These are phyloP conservation scores for Crossocerus cetratus DNA, from an alignment of 2,888 invertebrate species.

Conservation along the genomic window DNA sequence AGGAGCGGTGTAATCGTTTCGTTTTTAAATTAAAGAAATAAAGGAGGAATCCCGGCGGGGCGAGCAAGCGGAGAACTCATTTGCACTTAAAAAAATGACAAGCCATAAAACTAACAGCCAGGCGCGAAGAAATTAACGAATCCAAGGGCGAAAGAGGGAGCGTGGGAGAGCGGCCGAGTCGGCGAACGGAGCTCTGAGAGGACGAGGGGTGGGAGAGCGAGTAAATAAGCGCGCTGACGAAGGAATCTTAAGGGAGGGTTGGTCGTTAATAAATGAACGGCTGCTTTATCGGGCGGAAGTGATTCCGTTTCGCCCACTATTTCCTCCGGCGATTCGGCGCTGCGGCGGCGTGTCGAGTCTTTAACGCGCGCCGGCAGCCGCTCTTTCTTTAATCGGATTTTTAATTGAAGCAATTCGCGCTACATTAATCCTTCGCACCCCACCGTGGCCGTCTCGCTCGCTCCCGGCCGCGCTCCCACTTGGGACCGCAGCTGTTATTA, in stretches of 20 bases:
- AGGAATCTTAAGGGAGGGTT: slow-evolving; percentile 50
- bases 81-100: slow-evolving; percentile 76
- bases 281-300: slow-evolving; percentile 75
- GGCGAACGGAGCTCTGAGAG: neutral
- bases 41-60: slow-evolving; percentile 58
- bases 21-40: slow-evolving; percentile 72
- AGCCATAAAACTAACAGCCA: slow-evolving; percentile 74
- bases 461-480: slow-evolving; percentile 28
- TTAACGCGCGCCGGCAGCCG: slow-evolving; percentile 59
- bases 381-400: slow-evolving; percentile 74
- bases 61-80: slow-evolving; percentile 67
- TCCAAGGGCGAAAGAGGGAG: slow-evolving; percentile 28
- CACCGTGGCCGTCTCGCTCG: slow-evolving; percentile 11
- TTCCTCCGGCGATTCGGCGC: no score
- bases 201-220: slow-evolving; percentile 5
- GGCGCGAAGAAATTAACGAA: slow-evolving; percentile 58
- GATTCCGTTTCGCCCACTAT: slow-evolving; percentile 71
- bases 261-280: slow-evolving; percentile 74
- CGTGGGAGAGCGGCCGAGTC: neutral
- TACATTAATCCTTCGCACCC: slow-evolving; percentile 67
- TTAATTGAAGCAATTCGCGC: slow-evolving; percentile 74
- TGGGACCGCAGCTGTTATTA: slow-evolving; percentile 51
- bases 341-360: slow-evolving; percentile 64
- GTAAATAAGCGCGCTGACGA: slow-evolving; percentile 38
- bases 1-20: slow-evolving; percentile 65